A percentile compares a stretch with the other conserved stretches of the same genome.
phyloP scores from a whole-genome alignment of 2,888 invertebrate species.

The Erpobdella octoculata region DNA sequence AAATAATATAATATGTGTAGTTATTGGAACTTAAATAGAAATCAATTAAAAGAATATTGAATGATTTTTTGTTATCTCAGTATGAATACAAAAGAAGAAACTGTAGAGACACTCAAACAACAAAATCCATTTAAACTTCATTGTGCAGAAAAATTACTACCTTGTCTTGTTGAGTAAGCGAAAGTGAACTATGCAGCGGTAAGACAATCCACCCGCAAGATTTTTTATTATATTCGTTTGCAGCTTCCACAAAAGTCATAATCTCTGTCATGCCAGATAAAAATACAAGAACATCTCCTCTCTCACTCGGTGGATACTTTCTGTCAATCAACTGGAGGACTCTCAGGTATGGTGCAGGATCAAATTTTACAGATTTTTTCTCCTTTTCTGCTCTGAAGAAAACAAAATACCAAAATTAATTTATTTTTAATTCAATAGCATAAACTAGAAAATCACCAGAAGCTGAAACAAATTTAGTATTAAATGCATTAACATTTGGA shows the following conservation, averaged over 20 bases:
- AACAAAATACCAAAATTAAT: too few relatives aligned
- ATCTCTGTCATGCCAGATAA: slow-evolving; percentile 90
- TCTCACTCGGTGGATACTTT: slow-evolving; percentile 32
- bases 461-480: too few relatives aligned
- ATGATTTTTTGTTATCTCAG: too few relatives aligned
- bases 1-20: too few relatives aligned
- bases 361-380: slow-evolving; percentile 67
- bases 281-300: slow-evolving; percentile 89
- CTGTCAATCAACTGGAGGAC: slow-evolving; percentile 65
- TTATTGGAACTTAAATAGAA: too few relatives aligned
- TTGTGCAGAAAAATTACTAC: slow-evolving; percentile 47
- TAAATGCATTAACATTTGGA: too few relatives aligned
- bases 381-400: slow-evolving; percentile 58
- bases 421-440: too few relatives aligned
- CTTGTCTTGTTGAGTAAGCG: slow-evolving; percentile 89
- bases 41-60: too few relatives aligned
- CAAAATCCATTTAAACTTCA: not conserved
- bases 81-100: too few relatives aligned
- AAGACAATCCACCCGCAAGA: slow-evolving; percentile 82
- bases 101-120: not conserved
- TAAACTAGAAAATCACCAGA: too few relatives aligned
- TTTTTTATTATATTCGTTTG: slow-evolving; percentile 64
- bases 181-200: slow-evolving; percentile 82
- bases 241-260: slow-evolving; percentile 71
- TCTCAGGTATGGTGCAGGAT: slow-evolving; percentile 84